These are phyloP conservation scores for Holacanthella duospinosa DNA, from an alignment of 2,888 invertebrate species.

Conservation along the genomic window DNA sequence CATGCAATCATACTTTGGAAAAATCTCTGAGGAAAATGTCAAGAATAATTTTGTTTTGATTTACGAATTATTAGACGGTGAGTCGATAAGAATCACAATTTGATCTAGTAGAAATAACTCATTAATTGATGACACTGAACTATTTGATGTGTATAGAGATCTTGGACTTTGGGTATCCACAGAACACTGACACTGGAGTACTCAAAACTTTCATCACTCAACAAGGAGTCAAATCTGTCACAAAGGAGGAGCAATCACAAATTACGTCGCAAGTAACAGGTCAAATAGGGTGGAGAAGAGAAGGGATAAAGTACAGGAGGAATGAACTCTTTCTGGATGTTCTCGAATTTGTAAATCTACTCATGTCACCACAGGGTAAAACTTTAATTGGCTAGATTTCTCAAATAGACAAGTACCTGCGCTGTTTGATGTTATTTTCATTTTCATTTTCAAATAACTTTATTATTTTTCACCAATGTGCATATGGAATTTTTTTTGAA, in stretches of 20 bases:
- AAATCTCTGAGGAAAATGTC: constrained; percentile 98
- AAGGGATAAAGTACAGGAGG: constrained; percentile 96
- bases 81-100: no score
- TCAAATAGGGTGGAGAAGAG: constrained; percentile 97
- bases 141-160: constrained; percentile 58
- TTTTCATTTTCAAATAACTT: no score
- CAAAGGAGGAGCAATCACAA: constrained; percentile 98
- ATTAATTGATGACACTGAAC: background rate
- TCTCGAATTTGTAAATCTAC: constrained; percentile 92
- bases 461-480: no score
- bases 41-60: constrained; percentile 99
- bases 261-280: constrained; percentile 98
- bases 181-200: constrained; percentile 98
- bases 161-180: constrained; percentile 98
- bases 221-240: constrained; percentile 96
- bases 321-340: constrained; percentile 98
- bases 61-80: constrained; percentile 95
- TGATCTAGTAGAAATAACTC: background rate
- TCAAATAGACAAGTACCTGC: no score
- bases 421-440: no score
- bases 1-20: constrained; percentile 99
- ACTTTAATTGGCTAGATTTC: constrained; percentile 22
- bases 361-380: constrained; percentile 99
- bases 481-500: no score
- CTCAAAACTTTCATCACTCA: constrained; percentile 99